Percentiles rank a stretch among this genome's conserved stretches.
These are phyloP conservation scores for Channa argus DNA, from an alignment of 2,113 vertebrate genomes.

Conservation along the genomic window DNA sequence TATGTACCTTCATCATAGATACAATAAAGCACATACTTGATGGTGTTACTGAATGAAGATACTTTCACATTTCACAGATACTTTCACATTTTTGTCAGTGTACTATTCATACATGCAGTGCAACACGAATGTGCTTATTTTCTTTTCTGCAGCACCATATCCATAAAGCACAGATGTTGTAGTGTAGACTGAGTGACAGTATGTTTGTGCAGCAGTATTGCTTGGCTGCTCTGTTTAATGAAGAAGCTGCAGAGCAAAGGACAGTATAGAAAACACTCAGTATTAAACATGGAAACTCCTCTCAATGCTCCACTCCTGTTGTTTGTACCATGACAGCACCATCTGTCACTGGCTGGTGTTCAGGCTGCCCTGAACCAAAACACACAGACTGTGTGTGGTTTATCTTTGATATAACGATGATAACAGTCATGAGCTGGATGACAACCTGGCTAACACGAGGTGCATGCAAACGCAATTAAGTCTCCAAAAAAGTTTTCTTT, in stretches of 20 bases:
- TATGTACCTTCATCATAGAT: slow-evolving; percentile 17
- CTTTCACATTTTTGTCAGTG: slow-evolving; percentile 17
- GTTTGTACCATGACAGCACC: slow-evolving; percentile 66
- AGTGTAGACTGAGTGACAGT: not conserved
- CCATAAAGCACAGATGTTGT: slow-evolving; percentile 1
- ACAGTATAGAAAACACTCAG: slow-evolving; percentile 12
- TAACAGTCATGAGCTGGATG: slow-evolving; percentile 21
- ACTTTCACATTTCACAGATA: too few species aligned
- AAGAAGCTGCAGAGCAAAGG: slow-evolving; percentile 22
- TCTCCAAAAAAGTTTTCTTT: too few species aligned
- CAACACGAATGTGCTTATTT: slow-evolving; percentile 3
- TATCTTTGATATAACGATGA: slow-evolving; percentile 51
- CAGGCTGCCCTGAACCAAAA: slow-evolving; percentile 56
- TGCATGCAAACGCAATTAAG: too few species aligned
- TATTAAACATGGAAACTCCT: slow-evolving; percentile 36
- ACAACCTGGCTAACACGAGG: not conserved
- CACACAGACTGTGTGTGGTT: slow-evolving; percentile 54
- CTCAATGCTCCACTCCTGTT: slow-evolving; percentile 46
- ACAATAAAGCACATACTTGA: slow-evolving; percentile 4
- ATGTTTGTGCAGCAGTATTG: slow-evolving; percentile 5
- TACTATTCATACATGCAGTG: slow-evolving; percentile 8
- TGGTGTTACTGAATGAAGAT: not conserved
- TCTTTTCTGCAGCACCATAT: slow-evolving; percentile 15
- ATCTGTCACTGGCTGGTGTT: slow-evolving; percentile 76
- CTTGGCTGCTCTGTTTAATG: slow-evolving; percentile 9